These are phyloP conservation scores for Apodemus agrarius DNA, from an alignment of 2,797 vertebrate genomes.

Conservation along the genomic window DNA sequence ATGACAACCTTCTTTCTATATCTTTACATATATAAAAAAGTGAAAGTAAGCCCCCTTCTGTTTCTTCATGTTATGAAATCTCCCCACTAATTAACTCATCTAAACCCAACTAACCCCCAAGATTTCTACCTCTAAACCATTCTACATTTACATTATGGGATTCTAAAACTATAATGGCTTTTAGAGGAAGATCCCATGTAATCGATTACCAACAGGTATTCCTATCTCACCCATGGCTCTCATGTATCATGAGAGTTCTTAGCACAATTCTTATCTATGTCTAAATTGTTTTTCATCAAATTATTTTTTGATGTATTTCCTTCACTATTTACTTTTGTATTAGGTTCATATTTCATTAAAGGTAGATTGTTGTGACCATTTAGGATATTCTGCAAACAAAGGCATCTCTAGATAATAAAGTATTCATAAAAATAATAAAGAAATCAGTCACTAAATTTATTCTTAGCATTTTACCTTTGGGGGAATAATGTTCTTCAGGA, in stretches of 20 bases:
- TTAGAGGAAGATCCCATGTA: neutral
- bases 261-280: too few relatives aligned
- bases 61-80: neutral
- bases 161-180: neutral
- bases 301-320: neutral
- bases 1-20: fast-evolving
- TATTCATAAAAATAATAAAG: neutral
- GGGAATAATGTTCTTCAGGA: neutral
- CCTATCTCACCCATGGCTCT: neutral
- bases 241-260: neutral
- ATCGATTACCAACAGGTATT: neutral
- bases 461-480: neutral
- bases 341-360: neutral
- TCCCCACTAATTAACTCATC: neutral
- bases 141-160: fast-evolving
- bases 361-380: neutral
- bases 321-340: fast-evolving
- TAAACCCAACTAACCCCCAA: neutral
- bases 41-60: neutral
- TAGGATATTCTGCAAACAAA: neutral
- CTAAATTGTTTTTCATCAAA: neutral
- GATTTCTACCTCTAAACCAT: neutral
- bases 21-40: neutral
- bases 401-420: neutral
- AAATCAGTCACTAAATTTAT: neutral